Evolutionary conservation across 2,888 invertebrate species (phyloP).

Genomic region (Balanococcus diminutus): DNA sequence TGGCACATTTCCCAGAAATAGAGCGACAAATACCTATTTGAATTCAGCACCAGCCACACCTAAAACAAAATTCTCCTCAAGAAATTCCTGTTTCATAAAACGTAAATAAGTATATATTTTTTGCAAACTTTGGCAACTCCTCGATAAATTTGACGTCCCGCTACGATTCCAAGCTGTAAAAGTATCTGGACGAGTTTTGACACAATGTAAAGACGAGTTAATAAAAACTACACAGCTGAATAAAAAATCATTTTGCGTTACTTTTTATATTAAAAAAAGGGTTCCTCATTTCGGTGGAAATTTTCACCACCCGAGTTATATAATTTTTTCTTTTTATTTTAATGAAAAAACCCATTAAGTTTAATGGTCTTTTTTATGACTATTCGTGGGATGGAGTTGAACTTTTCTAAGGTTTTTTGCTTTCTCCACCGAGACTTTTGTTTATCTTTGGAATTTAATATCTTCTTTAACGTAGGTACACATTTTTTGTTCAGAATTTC

Average conservation of each 20-base stretch:
- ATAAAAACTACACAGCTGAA: not conserved
- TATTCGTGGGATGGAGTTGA: not conserved
- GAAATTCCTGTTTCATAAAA: not conserved
- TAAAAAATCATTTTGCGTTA: not conserved
- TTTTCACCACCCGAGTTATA: not conserved
- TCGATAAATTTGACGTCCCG: not conserved
- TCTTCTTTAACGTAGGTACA: not conserved
- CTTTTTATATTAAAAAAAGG: not conserved
- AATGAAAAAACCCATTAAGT: slow-evolving; percentile 6
- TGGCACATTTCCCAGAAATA: too few relatives aligned
- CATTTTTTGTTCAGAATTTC: not conserved
- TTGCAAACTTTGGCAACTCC: not conserved
- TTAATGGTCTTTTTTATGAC: slow-evolving; percentile 14
- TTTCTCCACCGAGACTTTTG: not conserved
- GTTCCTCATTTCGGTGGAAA: not conserved
- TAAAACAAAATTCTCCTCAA: not conserved
- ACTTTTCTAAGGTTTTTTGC: not conserved
- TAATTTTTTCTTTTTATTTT: slow-evolving; percentile 14
- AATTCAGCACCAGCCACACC: too few relatives aligned
- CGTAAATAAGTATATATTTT: too few relatives aligned
- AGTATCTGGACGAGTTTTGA: not conserved
- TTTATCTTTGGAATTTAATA: slow-evolving; percentile 32
- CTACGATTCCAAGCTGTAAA: not conserved
- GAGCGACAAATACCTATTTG: too few relatives aligned
- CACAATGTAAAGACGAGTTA: not conserved